Evolutionary conservation across 2,113 vertebrate genomes (phyloP), one percentile per base, ranked within the genome.

Genomic region (Xenopus laevis): DNA sequence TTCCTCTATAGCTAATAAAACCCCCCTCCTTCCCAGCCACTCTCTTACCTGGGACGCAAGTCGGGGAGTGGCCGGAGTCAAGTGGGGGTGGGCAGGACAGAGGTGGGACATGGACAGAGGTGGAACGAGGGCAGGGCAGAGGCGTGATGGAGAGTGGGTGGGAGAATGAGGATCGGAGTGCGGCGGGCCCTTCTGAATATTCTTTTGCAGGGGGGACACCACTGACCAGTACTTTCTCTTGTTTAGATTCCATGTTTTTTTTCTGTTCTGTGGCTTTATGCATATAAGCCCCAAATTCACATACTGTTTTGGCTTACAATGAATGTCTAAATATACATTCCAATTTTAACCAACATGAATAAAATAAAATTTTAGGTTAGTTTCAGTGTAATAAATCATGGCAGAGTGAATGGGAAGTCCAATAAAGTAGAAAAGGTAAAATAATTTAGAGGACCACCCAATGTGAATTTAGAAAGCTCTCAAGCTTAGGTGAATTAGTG

Each of bases 361-460:
- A 60, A 60, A 57, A 27, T 20, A 40, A 40, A 40, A 58, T 15
- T 65, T 58, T 13, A 62, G n/a, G 46, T 44, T 17, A 4, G 33
- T 65, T 40, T 65, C 20, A 65, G 7, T 58, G 50, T 13, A 65
- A 21, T 65, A 65, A 55, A 30, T 72, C 18, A 12, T 53, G 63
- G 20, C 13, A 44, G 63, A 66, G 23, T 40, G n/a, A 65, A 59
- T 9, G 11, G 71, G 15, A 63, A 40, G 60, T 53, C 23, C 17
- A 53, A 47, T 13, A 7, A 64, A 53, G 21, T 53, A 44, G 10
- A 66, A 73, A 45, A 46, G 33, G 53, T 20, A 59, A 50, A 50
- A 50, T 12, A 50, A 50, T 50, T 50, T 16, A 50, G 15, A 16
- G 0, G 53, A 73, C 71, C 71, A 66, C 63, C 71, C 63, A 73